Base-by-base conservation (phyloP, 2,113 vertebrate genomes). In the Pedionomus torquatus region DNA sequence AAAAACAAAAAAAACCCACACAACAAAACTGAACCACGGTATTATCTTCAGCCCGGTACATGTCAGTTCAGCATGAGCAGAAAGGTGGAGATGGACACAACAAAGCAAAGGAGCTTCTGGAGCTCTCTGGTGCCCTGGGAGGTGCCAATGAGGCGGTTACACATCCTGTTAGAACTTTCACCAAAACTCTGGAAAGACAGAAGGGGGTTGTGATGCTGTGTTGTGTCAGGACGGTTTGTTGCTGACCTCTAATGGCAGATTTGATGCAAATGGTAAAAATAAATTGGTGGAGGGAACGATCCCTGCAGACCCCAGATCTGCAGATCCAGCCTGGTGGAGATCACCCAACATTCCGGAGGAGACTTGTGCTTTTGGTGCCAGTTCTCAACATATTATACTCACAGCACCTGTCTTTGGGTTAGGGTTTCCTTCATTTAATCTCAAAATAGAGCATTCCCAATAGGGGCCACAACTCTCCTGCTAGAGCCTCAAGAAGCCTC, bases 161-260 rank as follows among this genome's bases (percentile, higher is more conserved):
- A 0, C 3, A 25, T 21, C 6, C 49, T 17, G 8, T 9, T 8
- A 49, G 37, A 66, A 35, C 35, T 46, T 26, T 12, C 17, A 23
- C 44, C 39, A 61, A 17, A 68, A 18, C 24, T 17, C 10, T 0
- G 17, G 19, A 77, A 63, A 44, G 28, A 30, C 4, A n/a, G 86
- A 31, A 8, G 0, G 25, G 46, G 57, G 46, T 21, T 87, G 51
- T 15, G 57, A 10, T 1, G 9, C 21, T 75, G 57, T 7, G 30
- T 39, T 13, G 0, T 12, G 21, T 46, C 60, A 74, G 49, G 44
- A 49, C 0, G 35, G 83, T 46, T 84, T 90, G 74, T 33, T 87
- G 75, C 83, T 93, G 90, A 91, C 80, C 83, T 78, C 83, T 93
- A 91, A 94, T 64, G 80, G 80, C 82, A 61, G 81, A 33, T 33